Percentiles rank a stretch among this genome's conserved stretches.
These are phyloP conservation scores for Caenorhabditis briggsae DNA, from an alignment of 1,140 invertebrate genomes.

Conservation along the genomic window DNA sequence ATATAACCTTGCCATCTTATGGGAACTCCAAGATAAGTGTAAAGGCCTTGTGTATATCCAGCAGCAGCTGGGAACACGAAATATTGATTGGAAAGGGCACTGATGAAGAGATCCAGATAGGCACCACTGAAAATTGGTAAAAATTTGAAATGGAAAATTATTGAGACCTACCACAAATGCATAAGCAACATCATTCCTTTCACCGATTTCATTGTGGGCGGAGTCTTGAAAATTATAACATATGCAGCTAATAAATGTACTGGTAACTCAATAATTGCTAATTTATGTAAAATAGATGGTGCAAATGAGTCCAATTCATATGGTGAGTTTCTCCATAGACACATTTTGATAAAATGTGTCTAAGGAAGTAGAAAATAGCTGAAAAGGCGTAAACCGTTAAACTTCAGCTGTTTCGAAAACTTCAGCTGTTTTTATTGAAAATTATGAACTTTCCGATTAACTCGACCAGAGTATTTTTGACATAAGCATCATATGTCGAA, in stretches of 20 bases:
- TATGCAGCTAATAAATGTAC: not conserved
- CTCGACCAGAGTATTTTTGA: too few relatives aligned
- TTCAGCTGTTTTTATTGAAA: too few relatives aligned
- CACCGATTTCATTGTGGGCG: not conserved
- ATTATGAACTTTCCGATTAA: too few relatives aligned
- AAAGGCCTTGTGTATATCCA: not conserved
- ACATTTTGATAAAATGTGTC: not conserved
- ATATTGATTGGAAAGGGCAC: conserved; percentile 11
- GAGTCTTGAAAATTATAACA: not conserved
- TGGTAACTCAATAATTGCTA: not conserved
- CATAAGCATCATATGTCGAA: too few relatives aligned
- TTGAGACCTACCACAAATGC: not conserved
- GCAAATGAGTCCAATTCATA: conserved; percentile 1
- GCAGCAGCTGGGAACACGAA: not conserved
- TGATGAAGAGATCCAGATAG: conserved; percentile 6
- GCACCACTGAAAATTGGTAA: conserved; percentile 21
- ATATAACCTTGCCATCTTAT: not conserved
- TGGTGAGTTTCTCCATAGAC: not conserved
- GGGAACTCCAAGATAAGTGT: not conserved
- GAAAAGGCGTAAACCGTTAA: too few relatives aligned
- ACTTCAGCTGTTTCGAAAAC: too few relatives aligned
- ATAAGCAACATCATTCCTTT: not conserved
- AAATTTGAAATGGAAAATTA: not conserved
- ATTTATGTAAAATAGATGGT: not conserved
- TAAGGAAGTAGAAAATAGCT: too few relatives aligned